Percentiles rank a stretch among this genome's conserved stretches.
Evolutionary conservation across 2,888 invertebrate genomes (phyloP).

Genomic region (Flexamia atlantica): DNA sequence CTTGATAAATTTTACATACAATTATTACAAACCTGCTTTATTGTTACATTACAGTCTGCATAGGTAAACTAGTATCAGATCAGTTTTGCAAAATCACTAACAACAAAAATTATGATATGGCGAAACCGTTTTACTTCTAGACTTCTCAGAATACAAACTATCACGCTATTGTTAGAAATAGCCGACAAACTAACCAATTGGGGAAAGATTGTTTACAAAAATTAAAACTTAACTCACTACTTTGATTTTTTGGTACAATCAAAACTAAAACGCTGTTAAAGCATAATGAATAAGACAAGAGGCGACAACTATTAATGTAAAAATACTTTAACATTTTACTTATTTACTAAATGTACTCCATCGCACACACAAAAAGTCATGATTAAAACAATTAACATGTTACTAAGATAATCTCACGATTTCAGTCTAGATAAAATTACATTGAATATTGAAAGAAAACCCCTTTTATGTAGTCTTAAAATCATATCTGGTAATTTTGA

Average conservation of each 20-base stretch:
- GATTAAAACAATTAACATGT: slow-evolving; percentile 13
- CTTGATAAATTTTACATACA: slow-evolving; percentile 15
- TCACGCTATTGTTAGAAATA: not conserved
- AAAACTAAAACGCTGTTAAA: not conserved
- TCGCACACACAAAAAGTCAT: not conserved
- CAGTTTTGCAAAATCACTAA: not conserved
- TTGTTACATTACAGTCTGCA: slow-evolving; percentile 41
- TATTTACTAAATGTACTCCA: not conserved
- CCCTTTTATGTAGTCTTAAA: not conserved
- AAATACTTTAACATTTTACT: not conserved
- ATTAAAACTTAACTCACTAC: not conserved
- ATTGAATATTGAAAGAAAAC: not conserved
- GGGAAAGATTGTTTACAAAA: not conserved
- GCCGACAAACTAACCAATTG: not conserved
- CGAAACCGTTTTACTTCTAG: not conserved
- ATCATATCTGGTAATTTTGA: not conserved
- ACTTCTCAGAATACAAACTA: not conserved
- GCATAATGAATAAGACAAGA: not conserved
- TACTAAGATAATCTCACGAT: not conserved
- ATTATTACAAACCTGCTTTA: slow-evolving; percentile 11
- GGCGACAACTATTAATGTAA: not conserved
- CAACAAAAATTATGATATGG: not conserved
- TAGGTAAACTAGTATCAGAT: slow-evolving; percentile 11
- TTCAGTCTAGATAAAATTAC: not conserved
- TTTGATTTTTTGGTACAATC: not conserved